phyloP scores from a whole-genome alignment of 2,797 vertebrate species.

The Sternotherus odoratus region DNA sequence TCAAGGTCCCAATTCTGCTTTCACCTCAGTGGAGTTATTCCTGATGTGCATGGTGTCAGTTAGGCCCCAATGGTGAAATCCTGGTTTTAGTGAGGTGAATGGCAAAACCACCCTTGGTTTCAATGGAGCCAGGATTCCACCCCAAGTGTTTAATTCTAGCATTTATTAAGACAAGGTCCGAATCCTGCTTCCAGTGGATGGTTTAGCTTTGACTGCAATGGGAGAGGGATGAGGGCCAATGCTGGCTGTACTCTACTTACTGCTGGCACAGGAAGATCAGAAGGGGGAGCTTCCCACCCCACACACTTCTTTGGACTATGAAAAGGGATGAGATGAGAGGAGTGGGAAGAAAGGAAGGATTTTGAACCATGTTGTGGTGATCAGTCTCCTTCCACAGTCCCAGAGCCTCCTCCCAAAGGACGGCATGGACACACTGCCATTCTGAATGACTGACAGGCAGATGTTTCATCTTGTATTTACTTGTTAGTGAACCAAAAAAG shows the following conservation, averaged over 20 bases:
- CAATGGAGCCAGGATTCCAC: neutral
- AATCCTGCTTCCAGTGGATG: neutral
- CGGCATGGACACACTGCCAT: neutral
- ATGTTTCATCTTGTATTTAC: neutral
- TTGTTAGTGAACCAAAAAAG: neutral
- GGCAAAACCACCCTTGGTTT: neutral
- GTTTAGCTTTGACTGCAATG: neutral
- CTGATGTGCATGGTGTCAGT: neutral
- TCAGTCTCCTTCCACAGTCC: neutral
- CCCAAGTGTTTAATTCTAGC: neutral
- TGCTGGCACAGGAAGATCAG: neutral
- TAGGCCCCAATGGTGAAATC: neutral
- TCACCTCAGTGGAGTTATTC: neutral
- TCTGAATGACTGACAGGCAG: neutral
- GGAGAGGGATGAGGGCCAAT: neutral
- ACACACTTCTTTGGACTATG: neutral
- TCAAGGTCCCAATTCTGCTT: neutral
- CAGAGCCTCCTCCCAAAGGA: neutral
- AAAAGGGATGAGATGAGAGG: neutral
- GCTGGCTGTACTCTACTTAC: neutral
- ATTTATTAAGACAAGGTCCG: neutral
- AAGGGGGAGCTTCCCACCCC: neutral
- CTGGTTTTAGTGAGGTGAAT: neutral
- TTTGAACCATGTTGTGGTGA: neutral
- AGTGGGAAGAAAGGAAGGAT: neutral